Base-by-base conservation (phyloP, 2,113 vertebrate genomes). In the Vimba vimba region DNA sequence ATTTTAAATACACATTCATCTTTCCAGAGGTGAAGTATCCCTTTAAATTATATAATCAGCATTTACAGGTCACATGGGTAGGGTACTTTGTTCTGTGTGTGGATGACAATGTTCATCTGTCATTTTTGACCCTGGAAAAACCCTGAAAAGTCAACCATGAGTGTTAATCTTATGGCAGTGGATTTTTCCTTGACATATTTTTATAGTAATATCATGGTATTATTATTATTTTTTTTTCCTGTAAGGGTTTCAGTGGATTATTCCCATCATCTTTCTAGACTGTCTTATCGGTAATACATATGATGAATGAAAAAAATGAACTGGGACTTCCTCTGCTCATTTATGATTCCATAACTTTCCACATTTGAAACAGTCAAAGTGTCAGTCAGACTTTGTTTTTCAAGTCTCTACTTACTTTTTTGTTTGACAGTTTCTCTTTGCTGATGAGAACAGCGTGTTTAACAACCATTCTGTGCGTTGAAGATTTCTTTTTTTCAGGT, bases 281-380 rank as follows among this genome's bases (percentile, higher is more conserved):
- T 4, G 7, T 36, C 33, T 39, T 39, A 39, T 69, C 17, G 9
- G 66, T 69, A 21, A 21, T 36, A 4, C 66, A 21, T 30, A 69
- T 6, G 33, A 69, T 39, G 17, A 69, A 69, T 69, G 4, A 39
- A 33, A 69, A 33, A 69, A 33, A 69, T 36, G 33, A 21, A 69
- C 19, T 39, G 33, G 33, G 33, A 69, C 33, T 69, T 69, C 21
- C 73, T 75, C 6, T 50, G 23, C 43, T 75, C 43, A 75, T 15
- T 75, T 75, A 27, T 27, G n/a, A 75, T 75, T 75, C n/a, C n/a
- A 50, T 2, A 25, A 27, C 66, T 47, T 75, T 75, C 43, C 73
- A 47, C 43, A 27, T 36, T 36, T 69, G 30, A 69, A 33, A 33
- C 62, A 2, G 62, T 66, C 27, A 68, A 39, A 39, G 33, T 21